Evolutionary conservation across 2,113 vertebrate species (phyloP).

Genomic region (Callorhinus ursinus): DNA sequence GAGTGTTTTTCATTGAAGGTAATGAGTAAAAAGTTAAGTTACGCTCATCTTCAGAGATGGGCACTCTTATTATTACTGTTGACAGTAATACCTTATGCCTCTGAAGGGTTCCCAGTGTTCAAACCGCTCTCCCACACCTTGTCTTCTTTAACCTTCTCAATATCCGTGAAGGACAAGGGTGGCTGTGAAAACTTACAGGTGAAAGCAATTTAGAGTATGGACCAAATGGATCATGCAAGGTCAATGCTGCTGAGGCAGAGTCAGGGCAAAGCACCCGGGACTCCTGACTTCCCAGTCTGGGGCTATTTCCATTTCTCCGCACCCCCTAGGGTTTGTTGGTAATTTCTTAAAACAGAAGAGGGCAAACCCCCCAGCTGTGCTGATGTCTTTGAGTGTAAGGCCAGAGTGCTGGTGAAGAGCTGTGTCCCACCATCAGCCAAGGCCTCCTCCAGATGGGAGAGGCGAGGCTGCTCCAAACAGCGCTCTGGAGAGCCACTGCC

Average conservation of each 20-base stretch:
- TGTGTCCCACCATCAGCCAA: not conserved
- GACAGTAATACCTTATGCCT: not conserved
- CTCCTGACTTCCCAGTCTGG: not conserved
- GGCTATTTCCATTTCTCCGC: not conserved
- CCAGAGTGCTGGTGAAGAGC: accelerated
- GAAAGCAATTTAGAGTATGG: not conserved
- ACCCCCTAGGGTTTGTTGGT: not conserved
- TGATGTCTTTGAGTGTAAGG: not conserved
- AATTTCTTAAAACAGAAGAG: not conserved
- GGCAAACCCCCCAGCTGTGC: too few species aligned
- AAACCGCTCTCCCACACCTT: not conserved
- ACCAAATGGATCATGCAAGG: not conserved
- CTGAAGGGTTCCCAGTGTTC: not conserved
- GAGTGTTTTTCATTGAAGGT: not conserved
- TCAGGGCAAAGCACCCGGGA: not conserved
- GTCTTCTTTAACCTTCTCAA: slow-evolving; percentile 20
- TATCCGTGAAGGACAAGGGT: not conserved
- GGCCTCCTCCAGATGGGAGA: not conserved
- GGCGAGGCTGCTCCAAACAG: not conserved
- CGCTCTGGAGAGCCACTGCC: not conserved
- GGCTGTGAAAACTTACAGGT: not conserved
- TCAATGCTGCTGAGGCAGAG: not conserved
- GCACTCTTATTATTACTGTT: not conserved
- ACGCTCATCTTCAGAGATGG: not conserved
- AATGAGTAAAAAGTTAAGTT: not conserved